phyloP scores from a whole-genome alignment of 2,797 vertebrate species.

The Pangasius larnaudii region DNA sequence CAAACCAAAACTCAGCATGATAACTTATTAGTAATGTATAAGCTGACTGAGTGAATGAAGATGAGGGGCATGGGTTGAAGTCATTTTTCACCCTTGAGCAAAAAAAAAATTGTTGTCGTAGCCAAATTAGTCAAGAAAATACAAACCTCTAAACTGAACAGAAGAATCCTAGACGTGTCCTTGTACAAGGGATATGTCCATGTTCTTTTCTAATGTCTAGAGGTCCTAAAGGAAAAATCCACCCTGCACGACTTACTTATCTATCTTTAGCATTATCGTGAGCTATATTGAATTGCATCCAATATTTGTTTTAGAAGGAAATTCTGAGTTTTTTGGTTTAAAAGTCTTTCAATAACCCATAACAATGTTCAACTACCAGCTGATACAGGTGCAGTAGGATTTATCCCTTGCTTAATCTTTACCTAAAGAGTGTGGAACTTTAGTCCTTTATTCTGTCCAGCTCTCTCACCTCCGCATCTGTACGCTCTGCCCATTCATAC shows the following conservation, averaged over 20 bases:
- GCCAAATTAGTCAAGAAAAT: background rate
- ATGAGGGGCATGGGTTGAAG: constrained; percentile 43
- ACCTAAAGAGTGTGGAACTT: background rate
- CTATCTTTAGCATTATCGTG: background rate
- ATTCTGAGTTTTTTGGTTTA: background rate
- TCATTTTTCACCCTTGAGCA: background rate
- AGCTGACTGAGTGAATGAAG: constrained; percentile 53
- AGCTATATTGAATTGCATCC: background rate
- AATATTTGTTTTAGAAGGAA: background rate
- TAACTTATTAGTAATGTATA: constrained; percentile 63
- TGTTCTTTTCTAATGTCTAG: background rate
- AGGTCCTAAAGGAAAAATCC: background rate
- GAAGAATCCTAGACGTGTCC: background rate
- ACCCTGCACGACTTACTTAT: background rate
- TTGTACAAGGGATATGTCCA: background rate
- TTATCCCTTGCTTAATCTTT: background rate
- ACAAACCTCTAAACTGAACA: background rate
- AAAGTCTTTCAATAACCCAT: background rate
- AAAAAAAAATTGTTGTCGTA: background rate
- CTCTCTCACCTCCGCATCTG: too few species aligned
- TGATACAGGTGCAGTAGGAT: background rate
- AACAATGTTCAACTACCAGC: background rate
- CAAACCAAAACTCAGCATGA: constrained; percentile 58
- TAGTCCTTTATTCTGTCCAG: background rate
- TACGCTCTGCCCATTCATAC: background rate